Evolutionary conservation across 1,140 invertebrate genomes (phyloP), one percentile per base, ranked within the genome.

Genomic region (Coptotermes formosanus): DNA sequence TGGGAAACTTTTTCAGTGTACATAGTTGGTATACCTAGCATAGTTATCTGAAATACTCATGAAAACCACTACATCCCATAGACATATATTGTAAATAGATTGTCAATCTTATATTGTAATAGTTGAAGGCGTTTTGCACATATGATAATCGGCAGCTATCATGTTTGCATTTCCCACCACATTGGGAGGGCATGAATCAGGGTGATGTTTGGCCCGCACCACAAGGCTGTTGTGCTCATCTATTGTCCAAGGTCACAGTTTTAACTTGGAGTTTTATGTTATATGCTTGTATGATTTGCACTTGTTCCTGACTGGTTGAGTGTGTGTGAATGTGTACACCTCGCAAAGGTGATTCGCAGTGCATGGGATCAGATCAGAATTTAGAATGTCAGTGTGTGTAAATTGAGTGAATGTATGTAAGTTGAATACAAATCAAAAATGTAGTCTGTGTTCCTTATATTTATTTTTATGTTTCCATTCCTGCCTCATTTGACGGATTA

Each of bases 21-120:
- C 52, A 86, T 86, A 86, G 82, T 69, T 86, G 83, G 82, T 82
- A 84, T 83, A 69, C 48, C 52, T n/a, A 84, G 82, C 83, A 84
- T 86, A 86, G 81, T 43, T 85, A 75, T 55, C 55, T 82, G 64
- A 81, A 85, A 81, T 85, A 85, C 75, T 85, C 86, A 84, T 86
- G 32, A 86, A 81, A 32, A 59, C 83, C 85, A 86, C 81, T 82
- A 86, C 86, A 84, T 84, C 30, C 85, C 59, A 45, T 86, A 86
- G 86, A 86, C 48, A 8, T 84, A 82, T 86, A 64, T 84, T 86
- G 86, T 86, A 86, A 48, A 86, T 86, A 86, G 86, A 84, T 83
- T 86, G 86, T 86, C 86, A 21, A 84, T 86, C 84, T 86, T 86
- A 82, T 86, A 82, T 86, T 84, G 48, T 86, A 86, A 86, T 84